Base-by-base conservation (phyloP, 2,888 invertebrate species). In the Parasteatoda lunata region DNA sequence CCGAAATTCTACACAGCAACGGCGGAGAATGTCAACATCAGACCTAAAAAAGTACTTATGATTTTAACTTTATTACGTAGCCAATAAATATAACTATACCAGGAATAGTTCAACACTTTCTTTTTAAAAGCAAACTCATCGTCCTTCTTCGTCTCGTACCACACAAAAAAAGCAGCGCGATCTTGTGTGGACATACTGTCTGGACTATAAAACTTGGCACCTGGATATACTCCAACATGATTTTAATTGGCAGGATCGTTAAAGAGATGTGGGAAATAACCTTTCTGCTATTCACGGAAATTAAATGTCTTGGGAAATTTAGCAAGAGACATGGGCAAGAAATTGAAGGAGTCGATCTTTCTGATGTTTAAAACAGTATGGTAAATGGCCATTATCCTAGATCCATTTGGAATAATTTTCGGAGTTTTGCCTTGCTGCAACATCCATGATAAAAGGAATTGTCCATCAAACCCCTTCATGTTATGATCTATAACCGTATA, bases 301-400 rank as follows among this genome's bases (percentile, higher is more conserved):
- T 54, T 68, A 52, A 81, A 81, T 30, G n/a, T 45, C 1, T 30
- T 13, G 4, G 75, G 81, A 2, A 81, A 49, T 66, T 82, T 82
- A 7, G 75, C 2, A 1, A 82, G n/a, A 51, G 76, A 30, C 75
- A 75, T 75, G 5, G 82, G 82, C 5, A 82, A 30, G 54, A 75
- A 82, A 48, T 75, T 82, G 4, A 68, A 75, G 6, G 80, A 82
- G 45, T 82, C 82, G 45, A 82, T 78, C 5, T 70, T n/a, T 52
- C 59, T n/a, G 3, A 69, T 59, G 8, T 45, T 45, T 0, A 70
- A n/a, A 4, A 2, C 48, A 13, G n/a, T 13, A 54, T 70, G 54
- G 1, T 8, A 1, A 13, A 78, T 69, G 0, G 45, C 1, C 78
- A 78, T 78, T 7, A 70, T 7, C 45, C 30, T 69, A 1, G 78